A percentile compares a stretch with the other conserved stretches of the same genome.
These are phyloP conservation scores for Homalodisca vitripennis DNA, from an alignment of 1,140 invertebrate genomes.

Conservation along the genomic window DNA sequence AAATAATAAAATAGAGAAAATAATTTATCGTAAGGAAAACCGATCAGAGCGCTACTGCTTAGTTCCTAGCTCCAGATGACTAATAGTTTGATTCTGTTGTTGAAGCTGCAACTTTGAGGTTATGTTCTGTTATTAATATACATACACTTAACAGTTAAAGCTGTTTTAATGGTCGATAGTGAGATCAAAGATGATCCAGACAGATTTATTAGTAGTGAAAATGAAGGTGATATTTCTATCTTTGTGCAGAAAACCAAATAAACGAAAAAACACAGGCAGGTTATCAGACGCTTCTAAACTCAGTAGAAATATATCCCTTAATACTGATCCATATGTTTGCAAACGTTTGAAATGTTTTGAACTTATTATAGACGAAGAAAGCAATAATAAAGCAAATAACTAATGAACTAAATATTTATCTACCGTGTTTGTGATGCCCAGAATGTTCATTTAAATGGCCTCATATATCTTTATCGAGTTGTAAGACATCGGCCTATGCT, in stretches of 20 bases:
- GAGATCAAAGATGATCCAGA: not conserved
- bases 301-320: constrained; percentile 4
- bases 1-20: not conserved
- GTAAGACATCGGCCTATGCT: constrained; percentile 15
- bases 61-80: not conserved
- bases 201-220: not conserved
- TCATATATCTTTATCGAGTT: constrained; percentile 20
- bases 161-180: not conserved
- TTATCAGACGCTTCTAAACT: not conserved
- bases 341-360: constrained; percentile 33
- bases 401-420: constrained; percentile 14
- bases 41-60: not conserved
- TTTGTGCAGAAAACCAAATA: not conserved
- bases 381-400: constrained; percentile 6
- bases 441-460: constrained; percentile 25
- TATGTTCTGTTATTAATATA: not conserved
- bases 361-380: constrained; percentile 19
- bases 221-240: not conserved
- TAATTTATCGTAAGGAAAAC: not conserved
- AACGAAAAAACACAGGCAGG: constrained; percentile 13
- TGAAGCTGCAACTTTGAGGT: not conserved
- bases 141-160: not conserved
- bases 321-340: constrained; percentile 26
- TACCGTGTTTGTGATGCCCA: constrained; percentile 8
- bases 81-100: not conserved